phyloP scores from a whole-genome alignment of 2,888 invertebrate genomes.

The Eupithecia pulchellata region DNA sequence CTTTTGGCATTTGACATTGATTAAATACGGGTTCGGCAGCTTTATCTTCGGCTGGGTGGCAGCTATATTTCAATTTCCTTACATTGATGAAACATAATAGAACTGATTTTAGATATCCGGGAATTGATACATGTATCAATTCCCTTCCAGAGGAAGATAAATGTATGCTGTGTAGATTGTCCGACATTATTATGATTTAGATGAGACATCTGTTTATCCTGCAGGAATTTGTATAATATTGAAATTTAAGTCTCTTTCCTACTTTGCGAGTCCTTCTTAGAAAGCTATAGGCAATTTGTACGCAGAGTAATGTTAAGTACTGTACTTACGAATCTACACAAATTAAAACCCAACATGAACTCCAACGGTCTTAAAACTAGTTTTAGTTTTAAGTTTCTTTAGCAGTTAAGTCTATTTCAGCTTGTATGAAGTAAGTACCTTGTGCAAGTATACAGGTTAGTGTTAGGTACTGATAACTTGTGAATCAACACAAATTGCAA shows the following conservation, averaged over 20 bases:
- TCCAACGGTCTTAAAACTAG: no score
- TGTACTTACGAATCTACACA: no score
- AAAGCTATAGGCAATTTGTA: not conserved
- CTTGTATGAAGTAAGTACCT: no score
- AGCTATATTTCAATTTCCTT: conserved; percentile 22
- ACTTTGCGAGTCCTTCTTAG: not conserved
- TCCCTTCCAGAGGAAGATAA: not conserved
- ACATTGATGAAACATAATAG: not conserved
- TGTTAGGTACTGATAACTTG: not conserved
- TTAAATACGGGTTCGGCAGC: conserved; percentile 60
- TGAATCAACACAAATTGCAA: not conserved
- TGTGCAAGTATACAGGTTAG: not conserved
- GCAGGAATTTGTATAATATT: no score
- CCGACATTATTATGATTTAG: no score
- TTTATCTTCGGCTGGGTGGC: conserved; percentile 50
- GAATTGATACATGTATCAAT: not conserved
- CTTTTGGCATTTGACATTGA: conserved; percentile 67
- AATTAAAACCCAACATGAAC: no score
- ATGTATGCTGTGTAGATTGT: no score
- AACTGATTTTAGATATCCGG: not conserved
- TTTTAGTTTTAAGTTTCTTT: no score
- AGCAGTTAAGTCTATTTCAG: no score
- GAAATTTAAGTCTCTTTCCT: not conserved
- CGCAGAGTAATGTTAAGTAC: no score
- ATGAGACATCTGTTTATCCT: no score